These are phyloP conservation scores for Acrossocheilus fasciatus DNA, from an alignment of 2,797 vertebrate species.

Conservation along the genomic window DNA sequence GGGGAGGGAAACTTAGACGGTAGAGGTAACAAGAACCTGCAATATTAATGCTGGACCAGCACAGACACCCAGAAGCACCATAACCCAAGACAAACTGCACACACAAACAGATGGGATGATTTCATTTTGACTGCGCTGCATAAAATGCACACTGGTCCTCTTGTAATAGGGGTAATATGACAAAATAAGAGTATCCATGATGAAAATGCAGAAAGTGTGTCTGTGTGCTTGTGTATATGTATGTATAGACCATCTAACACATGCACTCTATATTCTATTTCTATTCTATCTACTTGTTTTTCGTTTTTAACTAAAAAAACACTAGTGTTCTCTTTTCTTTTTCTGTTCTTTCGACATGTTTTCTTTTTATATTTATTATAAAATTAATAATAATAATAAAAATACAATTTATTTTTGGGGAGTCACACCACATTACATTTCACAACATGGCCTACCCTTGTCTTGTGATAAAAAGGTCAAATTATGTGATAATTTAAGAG, in stretches of 20 bases:
- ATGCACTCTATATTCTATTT: too few relatives aligned
- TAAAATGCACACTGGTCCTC: not conserved
- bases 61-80: constrained; percentile 24
- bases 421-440: not conserved
- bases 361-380: too few relatives aligned
- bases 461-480: not conserved
- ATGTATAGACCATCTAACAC: too few relatives aligned
- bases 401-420: not conserved
- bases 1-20: constrained; percentile 76
- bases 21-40: constrained; percentile 63
- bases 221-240: too few relatives aligned
- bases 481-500: not conserved
- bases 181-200: not conserved
- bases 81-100: constrained; percentile 36
- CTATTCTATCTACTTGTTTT: too few relatives aligned
- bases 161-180: not conserved
- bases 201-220: not conserved
- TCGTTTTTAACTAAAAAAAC: too few relatives aligned
- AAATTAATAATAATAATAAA: too few relatives aligned
- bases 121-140: not conserved
- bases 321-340: too few relatives aligned
- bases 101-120: constrained; percentile 23
- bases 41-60: constrained; percentile 70
- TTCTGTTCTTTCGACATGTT: too few relatives aligned
- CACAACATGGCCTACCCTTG: not conserved